Percentiles rank a stretch among this genome's conserved stretches.
Conservation (phyloP, 1,140 invertebrate genomes). For the Drosophila yakuba region DNA sequence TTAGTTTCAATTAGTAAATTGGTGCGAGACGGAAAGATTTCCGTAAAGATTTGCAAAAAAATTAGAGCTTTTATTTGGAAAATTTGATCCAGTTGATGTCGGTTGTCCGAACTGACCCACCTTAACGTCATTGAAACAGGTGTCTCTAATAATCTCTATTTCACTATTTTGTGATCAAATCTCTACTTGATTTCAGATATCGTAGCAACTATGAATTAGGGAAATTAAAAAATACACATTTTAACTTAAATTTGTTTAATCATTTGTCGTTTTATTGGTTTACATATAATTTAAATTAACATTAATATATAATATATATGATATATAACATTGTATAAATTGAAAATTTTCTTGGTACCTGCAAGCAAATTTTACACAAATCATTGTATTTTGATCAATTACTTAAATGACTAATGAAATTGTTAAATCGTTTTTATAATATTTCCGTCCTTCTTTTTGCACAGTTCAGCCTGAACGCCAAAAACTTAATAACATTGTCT, state of each 20-base stretch:
- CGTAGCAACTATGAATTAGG: too few relatives aligned
- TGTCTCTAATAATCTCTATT: background rate
- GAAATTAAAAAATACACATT: background rate
- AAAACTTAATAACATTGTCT: conserved; percentile 11
- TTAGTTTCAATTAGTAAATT: conserved; percentile 57
- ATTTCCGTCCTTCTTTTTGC: conserved; percentile 36
- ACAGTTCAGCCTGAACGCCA: conserved; percentile 45
- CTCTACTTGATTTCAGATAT: too few relatives aligned
- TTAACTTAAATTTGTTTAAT: conserved; percentile 21
- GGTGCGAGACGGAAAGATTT: conserved; percentile 63
- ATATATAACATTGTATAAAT: conserved; percentile 77
- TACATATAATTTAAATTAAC: conserved; percentile 61
- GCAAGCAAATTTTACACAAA: conserved; percentile 67
- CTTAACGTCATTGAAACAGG: conserved; percentile 21
- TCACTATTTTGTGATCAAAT: too few relatives aligned
- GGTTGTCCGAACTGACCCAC: conserved; percentile 23
- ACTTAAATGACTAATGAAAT: conserved; percentile 39
- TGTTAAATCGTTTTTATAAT: conserved; percentile 27
- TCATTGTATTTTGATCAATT: conserved; percentile 43
- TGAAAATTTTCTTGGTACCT: conserved; percentile 65
- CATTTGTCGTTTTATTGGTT: conserved; percentile 43
- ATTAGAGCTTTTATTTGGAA: conserved; percentile 30
- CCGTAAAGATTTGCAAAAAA: conserved; percentile 31
- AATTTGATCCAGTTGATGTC: conserved; percentile 14
- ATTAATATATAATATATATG: conserved; percentile 69